Percentiles rank a stretch among this genome's conserved stretches.
Conservation (phyloP, 2,113 vertebrate species). For the Tyto alba region DNA sequence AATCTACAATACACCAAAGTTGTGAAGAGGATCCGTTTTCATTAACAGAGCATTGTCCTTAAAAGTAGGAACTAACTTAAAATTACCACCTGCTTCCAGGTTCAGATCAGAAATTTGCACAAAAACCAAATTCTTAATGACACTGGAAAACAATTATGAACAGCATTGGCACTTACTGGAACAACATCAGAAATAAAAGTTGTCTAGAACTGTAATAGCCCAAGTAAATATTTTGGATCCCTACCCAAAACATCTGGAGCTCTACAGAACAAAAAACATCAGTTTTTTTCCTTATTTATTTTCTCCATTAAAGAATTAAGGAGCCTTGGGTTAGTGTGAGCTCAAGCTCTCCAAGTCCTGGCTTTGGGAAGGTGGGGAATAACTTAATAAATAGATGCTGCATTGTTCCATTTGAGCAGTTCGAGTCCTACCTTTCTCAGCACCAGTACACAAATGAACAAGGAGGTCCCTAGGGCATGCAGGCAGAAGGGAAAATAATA, state of each 20-base stretch:
- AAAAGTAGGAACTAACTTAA: conserved; percentile 57
- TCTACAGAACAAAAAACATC: background rate
- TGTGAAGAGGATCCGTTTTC: conserved; percentile 67
- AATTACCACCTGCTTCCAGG: conserved; percentile 67
- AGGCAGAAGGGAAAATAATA: conserved; percentile 50
- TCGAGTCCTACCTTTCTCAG: conserved; percentile 37
- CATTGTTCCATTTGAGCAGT: conserved; percentile 23
- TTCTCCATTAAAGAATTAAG: background rate
- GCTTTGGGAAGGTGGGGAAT: background rate
- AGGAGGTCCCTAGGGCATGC: conserved; percentile 2
- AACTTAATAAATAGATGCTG: conserved; percentile 27
- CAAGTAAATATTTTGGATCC: conserved; percentile 14
- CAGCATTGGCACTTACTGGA: conserved; percentile 70
- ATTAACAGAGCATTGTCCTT: conserved; percentile 58
- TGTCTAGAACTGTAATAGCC: conserved; percentile 57
- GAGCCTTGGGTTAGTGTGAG: background rate
- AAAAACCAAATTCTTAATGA: conserved; percentile 60
- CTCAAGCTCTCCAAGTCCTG: conserved; percentile 28
- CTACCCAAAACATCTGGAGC: conserved; percentile 32
- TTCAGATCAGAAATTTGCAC: conserved; percentile 68
- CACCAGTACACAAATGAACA: conserved; percentile 32
- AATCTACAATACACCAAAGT: conserved; percentile 70
- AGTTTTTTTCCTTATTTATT: background rate
- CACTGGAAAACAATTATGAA: conserved; percentile 58
- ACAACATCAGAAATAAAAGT: conserved; percentile 53